Conservation (phyloP, 1,140 invertebrate species). For the Diorhabda sublineata region DNA sequence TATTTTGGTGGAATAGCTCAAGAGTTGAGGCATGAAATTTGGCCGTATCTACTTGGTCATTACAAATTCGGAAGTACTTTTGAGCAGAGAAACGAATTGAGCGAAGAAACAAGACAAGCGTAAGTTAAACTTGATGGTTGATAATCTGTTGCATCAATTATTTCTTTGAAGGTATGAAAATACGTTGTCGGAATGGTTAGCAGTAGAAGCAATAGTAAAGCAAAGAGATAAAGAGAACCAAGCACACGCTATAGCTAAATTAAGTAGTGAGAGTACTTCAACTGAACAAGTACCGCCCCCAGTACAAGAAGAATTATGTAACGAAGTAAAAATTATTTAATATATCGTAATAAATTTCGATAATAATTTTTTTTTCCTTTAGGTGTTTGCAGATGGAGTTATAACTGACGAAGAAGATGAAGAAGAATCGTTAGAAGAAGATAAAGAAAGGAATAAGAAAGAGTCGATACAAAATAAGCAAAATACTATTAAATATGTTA, state of each 20-base stretch:
- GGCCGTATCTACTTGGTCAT: constrained; percentile 88
- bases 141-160: not conserved
- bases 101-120: constrained; percentile 62
- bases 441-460: constrained; percentile 42
- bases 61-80: constrained; percentile 74
- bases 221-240: constrained; percentile 76
- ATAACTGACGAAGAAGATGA: constrained; percentile 49
- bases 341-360: not conserved
- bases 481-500: constrained; percentile 48
- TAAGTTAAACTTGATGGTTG: constrained; percentile 23
- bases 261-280: constrained; percentile 55
- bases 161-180: constrained; percentile 63
- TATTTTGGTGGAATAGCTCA: constrained; percentile 85
- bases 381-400: constrained; percentile 59
- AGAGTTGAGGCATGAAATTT: constrained; percentile 76
- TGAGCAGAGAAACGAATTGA: constrained; percentile 65
- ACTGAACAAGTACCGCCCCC: constrained; percentile 41
- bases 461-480: constrained; percentile 47
- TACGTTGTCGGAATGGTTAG: constrained; percentile 91
- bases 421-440: constrained; percentile 52
- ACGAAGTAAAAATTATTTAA: constrained; percentile 46
- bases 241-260: constrained; percentile 59
- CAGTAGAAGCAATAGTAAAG: constrained; percentile 85
- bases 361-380: constrained; percentile 7
- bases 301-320: constrained; percentile 43